Evolutionary conservation across 2,797 vertebrate species (phyloP).

Genomic region (Acanthis flammea): DNA sequence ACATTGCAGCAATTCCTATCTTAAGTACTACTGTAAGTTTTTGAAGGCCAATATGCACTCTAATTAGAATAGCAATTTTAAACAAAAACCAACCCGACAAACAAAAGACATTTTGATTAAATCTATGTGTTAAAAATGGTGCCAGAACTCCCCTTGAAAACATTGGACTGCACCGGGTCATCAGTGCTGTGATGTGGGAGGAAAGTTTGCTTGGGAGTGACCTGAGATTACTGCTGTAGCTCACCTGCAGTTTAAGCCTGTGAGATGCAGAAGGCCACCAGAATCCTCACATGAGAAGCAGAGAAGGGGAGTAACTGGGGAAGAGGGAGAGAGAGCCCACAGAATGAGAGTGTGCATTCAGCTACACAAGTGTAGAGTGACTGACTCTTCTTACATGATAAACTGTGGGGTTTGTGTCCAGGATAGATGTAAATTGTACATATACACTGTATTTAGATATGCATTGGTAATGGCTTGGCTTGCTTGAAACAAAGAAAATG

Average conservation of each 20-base stretch:
- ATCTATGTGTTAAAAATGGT: not conserved
- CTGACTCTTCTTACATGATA: not conserved
- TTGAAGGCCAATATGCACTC: not conserved
- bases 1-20: not conserved
- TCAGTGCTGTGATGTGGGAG: not conserved
- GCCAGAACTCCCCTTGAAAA: not conserved
- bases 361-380: not conserved
- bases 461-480: not conserved
- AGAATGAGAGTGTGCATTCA: not conserved
- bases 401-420: not conserved
- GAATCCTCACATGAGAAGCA: not conserved
- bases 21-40: not conserved
- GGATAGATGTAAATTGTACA: not conserved
- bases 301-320: not conserved
- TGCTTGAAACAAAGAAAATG: not conserved
- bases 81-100: not conserved
- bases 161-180: not conserved
- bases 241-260: not conserved
- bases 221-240: not conserved
- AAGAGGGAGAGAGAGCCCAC: fast-evolving
- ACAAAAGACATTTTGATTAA: not conserved
- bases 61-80: not conserved
- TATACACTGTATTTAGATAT: not conserved
- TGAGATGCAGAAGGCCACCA: not conserved
- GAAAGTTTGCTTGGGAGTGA: not conserved